These are phyloP conservation scores for Tenthredo mesomela DNA, from an alignment of 2,888 invertebrate genomes.

Conservation along the genomic window DNA sequence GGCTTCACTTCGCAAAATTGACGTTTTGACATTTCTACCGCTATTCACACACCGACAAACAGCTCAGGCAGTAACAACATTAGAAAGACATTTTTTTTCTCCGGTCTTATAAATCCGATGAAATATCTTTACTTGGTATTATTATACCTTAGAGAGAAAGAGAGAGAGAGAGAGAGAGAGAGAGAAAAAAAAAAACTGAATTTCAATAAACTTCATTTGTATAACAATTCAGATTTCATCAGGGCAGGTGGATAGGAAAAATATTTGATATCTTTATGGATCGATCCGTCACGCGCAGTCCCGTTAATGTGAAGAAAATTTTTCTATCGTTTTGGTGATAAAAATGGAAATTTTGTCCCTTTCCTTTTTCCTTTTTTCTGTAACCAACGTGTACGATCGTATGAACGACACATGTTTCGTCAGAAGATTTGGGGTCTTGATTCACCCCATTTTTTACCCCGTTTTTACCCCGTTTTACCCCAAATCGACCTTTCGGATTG, in stretches of 20 bases:
- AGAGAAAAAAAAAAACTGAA: background rate
- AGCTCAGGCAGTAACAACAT: background rate
- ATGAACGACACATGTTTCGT: slow-evolving; percentile 65
- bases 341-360: slow-evolving; percentile 69
- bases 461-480: slow-evolving; percentile 70
- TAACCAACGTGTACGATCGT: slow-evolving; percentile 56
- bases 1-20: slow-evolving; percentile 37
- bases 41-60: background rate
- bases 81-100: background rate
- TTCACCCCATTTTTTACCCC: slow-evolving; percentile 60
- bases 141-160: no score
- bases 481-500: slow-evolving; percentile 71
- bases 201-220: background rate
- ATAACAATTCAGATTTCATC: background rate
- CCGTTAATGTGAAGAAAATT: background rate
- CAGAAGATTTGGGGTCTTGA: slow-evolving; percentile 65
- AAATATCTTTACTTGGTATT: background rate
- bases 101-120: background rate
- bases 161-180: background rate
- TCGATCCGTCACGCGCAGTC: slow-evolving; percentile 26
- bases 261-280: slow-evolving; percentile 40
- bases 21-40: slow-evolving; percentile 40
- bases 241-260: background rate
- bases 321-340: slow-evolving; percentile 64
- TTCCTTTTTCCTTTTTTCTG: slow-evolving; percentile 27